These are phyloP conservation scores for Microcebus tavaratra DNA, from an alignment of 2,113 vertebrate genomes.

Conservation along the genomic window DNA sequence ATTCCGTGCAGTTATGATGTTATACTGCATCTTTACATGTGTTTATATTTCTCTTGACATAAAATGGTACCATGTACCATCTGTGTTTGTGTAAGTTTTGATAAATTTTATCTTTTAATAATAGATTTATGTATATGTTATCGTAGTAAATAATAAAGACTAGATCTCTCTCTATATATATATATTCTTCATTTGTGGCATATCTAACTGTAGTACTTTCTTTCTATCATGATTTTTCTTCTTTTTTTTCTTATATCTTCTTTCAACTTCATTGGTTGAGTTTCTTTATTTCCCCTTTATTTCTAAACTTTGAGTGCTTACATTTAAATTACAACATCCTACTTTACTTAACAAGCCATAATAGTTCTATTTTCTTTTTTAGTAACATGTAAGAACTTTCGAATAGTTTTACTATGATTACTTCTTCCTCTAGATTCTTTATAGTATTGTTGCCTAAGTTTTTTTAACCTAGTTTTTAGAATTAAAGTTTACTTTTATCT, in stretches of 20 bases:
- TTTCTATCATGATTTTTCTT: background rate
- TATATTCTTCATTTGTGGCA: too few relatives aligned
- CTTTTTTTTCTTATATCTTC: background rate
- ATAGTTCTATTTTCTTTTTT: background rate
- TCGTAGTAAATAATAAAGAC: background rate
- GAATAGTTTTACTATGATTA: background rate
- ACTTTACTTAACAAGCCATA: background rate
- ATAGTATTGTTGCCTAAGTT: background rate
- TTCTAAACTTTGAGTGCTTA: background rate
- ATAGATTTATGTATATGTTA: background rate
- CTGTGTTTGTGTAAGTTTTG: background rate
- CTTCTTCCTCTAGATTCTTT: background rate
- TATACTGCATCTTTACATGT: background rate
- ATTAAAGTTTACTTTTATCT: background rate
- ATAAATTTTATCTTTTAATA: background rate
- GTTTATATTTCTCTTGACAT: background rate
- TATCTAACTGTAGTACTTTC: too few relatives aligned
- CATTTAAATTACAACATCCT: background rate
- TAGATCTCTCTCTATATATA: too few relatives aligned
- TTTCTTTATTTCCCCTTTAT: background rate
- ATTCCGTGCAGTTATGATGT: background rate
- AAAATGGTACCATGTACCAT: background rate
- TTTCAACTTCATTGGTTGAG: background rate
- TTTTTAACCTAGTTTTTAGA: background rate
- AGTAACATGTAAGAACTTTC: background rate